phyloP scores from a whole-genome alignment of 2,888 invertebrate genomes.

The Mythimna vitellina region DNA sequence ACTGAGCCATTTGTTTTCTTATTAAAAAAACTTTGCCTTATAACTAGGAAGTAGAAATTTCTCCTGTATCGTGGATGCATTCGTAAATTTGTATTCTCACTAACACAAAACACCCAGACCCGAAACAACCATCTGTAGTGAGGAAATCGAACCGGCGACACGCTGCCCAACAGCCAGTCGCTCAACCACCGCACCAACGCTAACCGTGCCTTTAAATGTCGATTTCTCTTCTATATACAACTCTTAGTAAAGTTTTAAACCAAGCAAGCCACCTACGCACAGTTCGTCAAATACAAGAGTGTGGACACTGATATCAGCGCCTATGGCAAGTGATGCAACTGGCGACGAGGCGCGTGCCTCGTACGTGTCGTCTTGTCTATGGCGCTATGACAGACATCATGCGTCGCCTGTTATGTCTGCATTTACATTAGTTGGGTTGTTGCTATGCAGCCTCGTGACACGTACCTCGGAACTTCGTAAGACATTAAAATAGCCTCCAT shows the following conservation, averaged over 20 bases:
- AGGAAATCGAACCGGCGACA: too few species aligned
- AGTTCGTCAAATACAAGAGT: conserved; percentile 22
- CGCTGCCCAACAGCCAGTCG: too few species aligned
- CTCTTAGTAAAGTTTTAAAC: background rate
- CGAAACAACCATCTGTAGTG: too few species aligned
- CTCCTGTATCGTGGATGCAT: too few species aligned
- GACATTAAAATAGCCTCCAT: background rate
- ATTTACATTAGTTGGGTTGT: conserved; percentile 42
- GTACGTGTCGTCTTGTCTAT: conserved; percentile 12
- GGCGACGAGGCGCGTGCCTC: conserved; percentile 8
- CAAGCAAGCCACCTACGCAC: background rate
- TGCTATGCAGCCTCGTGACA: conserved; percentile 11
- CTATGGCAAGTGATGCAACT: conserved; percentile 32
- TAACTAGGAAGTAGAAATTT: too few species aligned
- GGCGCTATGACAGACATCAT: conserved; percentile 16
- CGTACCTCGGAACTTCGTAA: background rate
- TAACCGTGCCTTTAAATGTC: too few species aligned
- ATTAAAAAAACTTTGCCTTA: too few species aligned
- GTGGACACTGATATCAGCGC: conserved; percentile 8
- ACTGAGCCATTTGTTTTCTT: too few species aligned
- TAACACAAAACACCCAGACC: too few species aligned
- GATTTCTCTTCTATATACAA: too few species aligned
- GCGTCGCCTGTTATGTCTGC: conserved; percentile 20
- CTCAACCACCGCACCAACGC: too few species aligned
- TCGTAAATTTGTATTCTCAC: too few species aligned